Evolutionary conservation across 2,888 invertebrate genomes (phyloP).

Genomic region (Beris chalybata): DNA sequence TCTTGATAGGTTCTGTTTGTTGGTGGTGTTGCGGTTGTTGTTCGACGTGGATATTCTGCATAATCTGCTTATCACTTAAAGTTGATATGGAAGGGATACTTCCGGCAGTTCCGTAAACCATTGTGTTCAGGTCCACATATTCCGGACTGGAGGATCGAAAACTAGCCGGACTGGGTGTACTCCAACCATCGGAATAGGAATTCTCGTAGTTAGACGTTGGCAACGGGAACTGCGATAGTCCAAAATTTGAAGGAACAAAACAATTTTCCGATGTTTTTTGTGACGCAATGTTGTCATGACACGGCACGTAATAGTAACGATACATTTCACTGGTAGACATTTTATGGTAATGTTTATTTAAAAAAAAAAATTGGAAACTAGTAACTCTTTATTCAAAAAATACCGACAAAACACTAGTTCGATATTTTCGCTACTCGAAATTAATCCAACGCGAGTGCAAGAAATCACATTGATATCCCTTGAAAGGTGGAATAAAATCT

Average conservation of each 20-base stretch:
- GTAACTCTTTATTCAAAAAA: not conserved
- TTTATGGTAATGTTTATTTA: not conserved
- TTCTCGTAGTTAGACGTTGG: slow-evolving; percentile 26
- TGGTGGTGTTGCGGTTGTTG: not conserved
- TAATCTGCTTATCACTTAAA: not conserved
- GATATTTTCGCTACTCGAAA: slow-evolving; percentile 2
- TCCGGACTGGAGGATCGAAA: slow-evolving; percentile 56
- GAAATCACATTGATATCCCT: not conserved
- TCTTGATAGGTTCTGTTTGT: not conserved
- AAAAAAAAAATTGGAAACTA: not conserved
- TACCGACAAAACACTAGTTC: not conserved
- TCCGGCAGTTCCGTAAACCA: slow-evolving; percentile 39
- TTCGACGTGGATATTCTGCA: not conserved
- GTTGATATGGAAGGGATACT: not conserved
- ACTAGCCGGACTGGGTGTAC: slow-evolving; percentile 55
- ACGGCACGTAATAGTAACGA: slow-evolving; percentile 55
- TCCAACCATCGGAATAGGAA: slow-evolving; percentile 56
- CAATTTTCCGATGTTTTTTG: slow-evolving; percentile 33
- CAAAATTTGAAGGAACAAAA: slow-evolving; percentile 21
- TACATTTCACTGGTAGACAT: slow-evolving; percentile 53
- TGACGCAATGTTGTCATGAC: slow-evolving; percentile 40
- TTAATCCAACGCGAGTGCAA: not conserved
- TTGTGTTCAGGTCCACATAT: slow-evolving; percentile 53
- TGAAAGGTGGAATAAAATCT: slow-evolving; percentile 21
- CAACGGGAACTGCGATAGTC: slow-evolving; percentile 22